These are phyloP conservation scores for Syrrhaptes paradoxus DNA, from an alignment of 2,113 vertebrate species.

Conservation along the genomic window DNA sequence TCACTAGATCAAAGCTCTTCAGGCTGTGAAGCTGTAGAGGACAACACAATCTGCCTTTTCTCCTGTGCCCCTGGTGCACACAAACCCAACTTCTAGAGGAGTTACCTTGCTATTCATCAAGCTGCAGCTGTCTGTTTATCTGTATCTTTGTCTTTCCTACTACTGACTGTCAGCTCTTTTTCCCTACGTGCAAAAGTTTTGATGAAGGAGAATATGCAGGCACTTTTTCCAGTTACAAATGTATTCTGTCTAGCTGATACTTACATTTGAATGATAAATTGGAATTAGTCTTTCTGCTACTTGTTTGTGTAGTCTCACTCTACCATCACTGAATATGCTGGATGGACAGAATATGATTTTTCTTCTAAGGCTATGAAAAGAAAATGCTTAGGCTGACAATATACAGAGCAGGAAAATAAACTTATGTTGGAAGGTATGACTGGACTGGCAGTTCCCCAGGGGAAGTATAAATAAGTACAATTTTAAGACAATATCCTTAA, in stretches of 20 bases:
- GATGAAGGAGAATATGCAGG: not conserved
- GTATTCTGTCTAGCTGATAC: not conserved
- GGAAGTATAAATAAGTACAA: not conserved
- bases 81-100: not conserved
- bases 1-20: not conserved
- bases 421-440: not conserved
- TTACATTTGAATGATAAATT: not conserved
- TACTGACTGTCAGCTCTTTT: not conserved
- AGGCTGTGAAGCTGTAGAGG: not conserved
- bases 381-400: constrained; percentile 13
- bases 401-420: constrained; percentile 23
- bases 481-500: not conserved
- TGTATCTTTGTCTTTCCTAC: not conserved
- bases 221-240: not conserved
- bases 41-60: not conserved
- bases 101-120: not conserved
- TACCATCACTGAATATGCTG: not conserved
- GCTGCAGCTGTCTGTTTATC: not conserved
- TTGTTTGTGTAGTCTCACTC: not conserved
- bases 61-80: not conserved
- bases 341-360: not conserved
- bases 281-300: not conserved
- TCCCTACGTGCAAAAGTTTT: not conserved
- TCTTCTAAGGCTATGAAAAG: not conserved
- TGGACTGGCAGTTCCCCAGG: not conserved